A percentile compares a stretch with the other conserved stretches of the same genome.
phyloP scores from a whole-genome alignment of 92 coral and sea anemone genomes.

The Micromussa lordhowensis region DNA sequence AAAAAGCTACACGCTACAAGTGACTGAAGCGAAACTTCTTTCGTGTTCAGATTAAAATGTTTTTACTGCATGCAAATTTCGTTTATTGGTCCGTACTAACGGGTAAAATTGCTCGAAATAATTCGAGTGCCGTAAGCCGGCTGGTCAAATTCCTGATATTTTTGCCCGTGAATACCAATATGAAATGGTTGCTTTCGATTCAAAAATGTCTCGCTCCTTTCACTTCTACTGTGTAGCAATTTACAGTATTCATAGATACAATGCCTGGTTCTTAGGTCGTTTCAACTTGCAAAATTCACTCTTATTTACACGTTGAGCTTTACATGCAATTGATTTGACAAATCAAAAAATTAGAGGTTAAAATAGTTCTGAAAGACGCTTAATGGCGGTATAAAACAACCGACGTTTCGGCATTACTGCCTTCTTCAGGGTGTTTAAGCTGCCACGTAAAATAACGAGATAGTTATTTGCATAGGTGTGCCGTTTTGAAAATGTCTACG shows the following conservation, averaged over 20 bases:
- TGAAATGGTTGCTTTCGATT: background rate
- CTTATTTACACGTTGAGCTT: background rate
- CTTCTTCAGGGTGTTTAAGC: too few relatives aligned
- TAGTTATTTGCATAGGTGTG: too few relatives aligned
- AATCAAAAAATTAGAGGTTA: too few relatives aligned
- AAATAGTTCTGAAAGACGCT: too few relatives aligned
- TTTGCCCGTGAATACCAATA: background rate
- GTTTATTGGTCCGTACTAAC: too few relatives aligned
- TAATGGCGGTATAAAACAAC: too few relatives aligned
- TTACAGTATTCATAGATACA: background rate
- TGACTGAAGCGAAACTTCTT: background rate
- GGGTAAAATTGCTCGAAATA: background rate
- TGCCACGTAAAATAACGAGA: too few relatives aligned
- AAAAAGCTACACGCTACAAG: background rate
- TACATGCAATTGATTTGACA: background rate
- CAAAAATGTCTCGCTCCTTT: background rate
- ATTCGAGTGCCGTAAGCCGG: background rate
- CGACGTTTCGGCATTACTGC: too few relatives aligned
- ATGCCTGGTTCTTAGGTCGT: background rate
- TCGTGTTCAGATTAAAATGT: background rate
- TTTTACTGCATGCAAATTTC: background rate
- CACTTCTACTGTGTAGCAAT: background rate
- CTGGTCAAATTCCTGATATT: background rate
- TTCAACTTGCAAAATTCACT: background rate
- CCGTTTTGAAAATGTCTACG: too few relatives aligned